Conservation (phyloP, 2,888 invertebrate genomes). For the Lithophane ornitopus region DNA sequence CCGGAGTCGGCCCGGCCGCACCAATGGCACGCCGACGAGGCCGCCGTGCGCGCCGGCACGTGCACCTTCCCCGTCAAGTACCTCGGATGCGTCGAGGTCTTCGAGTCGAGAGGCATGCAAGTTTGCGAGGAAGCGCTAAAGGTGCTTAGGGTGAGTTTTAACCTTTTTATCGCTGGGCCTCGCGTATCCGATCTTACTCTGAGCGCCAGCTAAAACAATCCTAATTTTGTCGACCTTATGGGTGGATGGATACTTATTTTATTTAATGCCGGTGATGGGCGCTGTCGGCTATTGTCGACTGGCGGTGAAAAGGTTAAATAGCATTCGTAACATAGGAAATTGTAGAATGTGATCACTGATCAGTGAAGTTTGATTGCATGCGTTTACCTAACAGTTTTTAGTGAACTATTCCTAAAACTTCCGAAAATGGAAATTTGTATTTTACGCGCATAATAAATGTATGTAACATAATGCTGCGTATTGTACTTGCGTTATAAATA, state of each 20-base stretch:
- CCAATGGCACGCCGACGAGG: conserved; percentile 99
- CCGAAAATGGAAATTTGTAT: conserved; percentile 10
- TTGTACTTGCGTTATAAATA: conserved; percentile 34
- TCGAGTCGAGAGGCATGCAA: conserved; percentile 99
- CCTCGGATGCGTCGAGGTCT: conserved; percentile 99
- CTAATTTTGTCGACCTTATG: conserved; percentile 27
- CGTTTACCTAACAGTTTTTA: conserved; percentile 49
- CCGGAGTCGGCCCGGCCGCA: conserved; percentile 99
- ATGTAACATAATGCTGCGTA: conserved; percentile 33
- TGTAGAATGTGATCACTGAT: conserved; percentile 50
- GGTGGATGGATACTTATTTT: conserved; percentile 47
- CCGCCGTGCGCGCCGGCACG: conserved; percentile 98
- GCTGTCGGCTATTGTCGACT: conserved; percentile 63
- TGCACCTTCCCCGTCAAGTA: conserved; percentile 99
- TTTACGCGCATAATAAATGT: conserved; percentile 35
- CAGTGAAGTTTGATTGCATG: conserved; percentile 59
- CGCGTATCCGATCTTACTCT: conserved; percentile 41
- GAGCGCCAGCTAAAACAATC: conserved; percentile 56
- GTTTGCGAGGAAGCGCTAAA: conserved; percentile 99
- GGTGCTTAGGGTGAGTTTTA: conserved; percentile 95
- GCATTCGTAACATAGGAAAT: conserved; percentile 35
- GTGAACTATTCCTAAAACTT: conserved; percentile 50
- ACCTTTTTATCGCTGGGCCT: conserved; percentile 66
- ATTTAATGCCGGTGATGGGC: conserved; percentile 58
- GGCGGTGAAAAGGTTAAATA: conserved; percentile 63